Base-by-base conservation (phyloP, 2,113 vertebrate genomes). In the Eonycteris spelaea region DNA sequence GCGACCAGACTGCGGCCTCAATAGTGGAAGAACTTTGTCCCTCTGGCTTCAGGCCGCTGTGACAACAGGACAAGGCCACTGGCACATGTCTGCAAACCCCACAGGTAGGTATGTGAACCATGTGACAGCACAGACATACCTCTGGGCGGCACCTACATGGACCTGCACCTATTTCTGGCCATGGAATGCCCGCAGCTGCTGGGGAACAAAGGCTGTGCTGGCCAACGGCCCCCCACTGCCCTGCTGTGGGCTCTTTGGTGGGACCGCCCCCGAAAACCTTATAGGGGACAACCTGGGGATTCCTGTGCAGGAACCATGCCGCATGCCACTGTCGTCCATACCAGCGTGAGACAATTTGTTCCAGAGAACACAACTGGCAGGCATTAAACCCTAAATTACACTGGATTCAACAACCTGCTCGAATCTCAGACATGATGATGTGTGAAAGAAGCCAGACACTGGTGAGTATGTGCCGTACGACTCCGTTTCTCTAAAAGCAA, bases 371-470 rank as follows among this genome's bases (percentile, higher is more conserved):
- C 53, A 78, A 38, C 7, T 12, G 45, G 48, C 19, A 19, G 80
- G 57, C 68, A 19, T 51, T 9, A 45, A 70, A 63, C 51, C 78
- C 71, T 55, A 30, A 77, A 40, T 8, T 8, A 73, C 18, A 33
- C 6, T 48, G 68, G 63, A 55, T 74, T 35, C 40, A 86, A 18
- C 33, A 53, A 68, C 70, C 40, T 19, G 33, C 33, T n/a, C 57
- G 71, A 79, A 78, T 61, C 74, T 38, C 84, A 85, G 89, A 70
- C 77, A 45, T 53, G 33, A 70, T 6, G 70, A 80, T 11, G 65
- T 53, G 51, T 80, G 70, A 75, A 78, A 90, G 51, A 63, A 87
- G 80, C 63, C 77, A 90, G 59, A 84, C 84, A 33, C 38, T 7
- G 26, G 24, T 0, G 6, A 68, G 61, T n/a, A 8, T 1, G 3